A percentile compares a stretch with the other conserved stretches of the same genome.
phyloP scores from a whole-genome alignment of 53 echinoderm and acorn worm species.

The Zoroaster sp. region DNA sequence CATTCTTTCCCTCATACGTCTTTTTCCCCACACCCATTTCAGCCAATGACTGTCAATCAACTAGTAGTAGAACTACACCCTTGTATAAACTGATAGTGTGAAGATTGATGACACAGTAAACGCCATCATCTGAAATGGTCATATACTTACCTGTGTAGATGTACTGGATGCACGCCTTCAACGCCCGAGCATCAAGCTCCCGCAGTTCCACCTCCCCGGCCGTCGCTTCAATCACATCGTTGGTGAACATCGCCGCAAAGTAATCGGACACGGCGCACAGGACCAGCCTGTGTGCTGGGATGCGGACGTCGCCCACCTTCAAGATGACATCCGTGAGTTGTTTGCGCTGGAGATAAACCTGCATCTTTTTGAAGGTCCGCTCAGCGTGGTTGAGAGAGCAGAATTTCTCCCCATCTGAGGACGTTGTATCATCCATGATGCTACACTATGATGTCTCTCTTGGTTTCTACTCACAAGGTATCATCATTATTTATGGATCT shows the following conservation, averaged over 20 bases:
- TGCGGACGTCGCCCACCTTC: slow-evolving; percentile 78
- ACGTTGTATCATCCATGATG: slow-evolving; percentile 61
- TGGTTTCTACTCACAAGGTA: background rate
- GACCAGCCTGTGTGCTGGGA: slow-evolving; percentile 91
- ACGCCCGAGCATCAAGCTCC: slow-evolving; percentile 74
- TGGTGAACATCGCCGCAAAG: slow-evolving; percentile 98
- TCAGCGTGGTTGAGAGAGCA: slow-evolving; percentile 92
- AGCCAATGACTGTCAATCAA: too few relatives aligned
- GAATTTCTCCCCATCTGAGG: slow-evolving; percentile 83
- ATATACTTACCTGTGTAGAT: slow-evolving; percentile 91
- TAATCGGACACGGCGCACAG: slow-evolving; percentile 97
- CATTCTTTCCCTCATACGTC: too few relatives aligned
- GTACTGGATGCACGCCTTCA: slow-evolving; percentile 94
- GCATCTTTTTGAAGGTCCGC: slow-evolving; percentile 92
- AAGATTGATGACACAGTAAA: too few relatives aligned
- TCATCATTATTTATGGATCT: too few relatives aligned
- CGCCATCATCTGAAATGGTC: too few relatives aligned
- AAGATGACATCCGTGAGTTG: slow-evolving; percentile 91
- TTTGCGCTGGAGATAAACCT: slow-evolving; percentile 73
- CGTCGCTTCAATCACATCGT: slow-evolving; percentile 81
- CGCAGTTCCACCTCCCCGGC: slow-evolving; percentile 83
- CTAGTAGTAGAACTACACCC: too few relatives aligned
- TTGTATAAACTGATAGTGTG: too few relatives aligned
- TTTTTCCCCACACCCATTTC: too few relatives aligned
- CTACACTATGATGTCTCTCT: background rate